A percentile compares a stretch with the other conserved stretches of the same genome.
Conservation (phyloP, 2,888 invertebrate species). For the Lacanobia oleracea region DNA sequence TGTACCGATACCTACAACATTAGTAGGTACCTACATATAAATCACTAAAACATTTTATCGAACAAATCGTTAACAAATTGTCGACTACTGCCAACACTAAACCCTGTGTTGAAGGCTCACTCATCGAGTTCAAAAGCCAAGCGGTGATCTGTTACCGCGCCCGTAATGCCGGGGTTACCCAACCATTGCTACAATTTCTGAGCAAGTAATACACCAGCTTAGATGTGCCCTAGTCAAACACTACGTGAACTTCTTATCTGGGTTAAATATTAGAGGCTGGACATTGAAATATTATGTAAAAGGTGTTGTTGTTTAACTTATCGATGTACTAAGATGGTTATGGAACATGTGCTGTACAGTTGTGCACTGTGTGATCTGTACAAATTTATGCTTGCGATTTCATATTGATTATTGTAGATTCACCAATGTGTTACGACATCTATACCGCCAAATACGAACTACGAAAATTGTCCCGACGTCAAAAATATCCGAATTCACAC, state of each 20-base stretch:
- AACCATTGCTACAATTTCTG: constrained; percentile 76
- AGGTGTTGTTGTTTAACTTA: constrained; percentile 11
- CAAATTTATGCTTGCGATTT: too few species aligned
- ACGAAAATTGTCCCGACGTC: too few species aligned
- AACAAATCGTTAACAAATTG: neutral
- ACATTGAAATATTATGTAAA: constrained; percentile 49
- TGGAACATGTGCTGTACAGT: too few species aligned
- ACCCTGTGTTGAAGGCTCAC: constrained; percentile 84
- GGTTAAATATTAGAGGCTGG: constrained; percentile 51
- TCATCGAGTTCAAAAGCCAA: constrained; percentile 89
- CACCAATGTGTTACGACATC: too few species aligned
- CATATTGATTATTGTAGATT: neutral
- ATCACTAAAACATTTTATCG: neutral
- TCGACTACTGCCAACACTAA: constrained; percentile 60
- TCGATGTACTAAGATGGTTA: neutral
- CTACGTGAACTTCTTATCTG: constrained; percentile 51
- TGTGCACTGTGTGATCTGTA: neutral
- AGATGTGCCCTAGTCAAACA: constrained; percentile 54
- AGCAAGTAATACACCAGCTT: constrained; percentile 42
- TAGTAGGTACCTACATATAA: too few species aligned
- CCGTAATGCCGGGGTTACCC: constrained; percentile 77
- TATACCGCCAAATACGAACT: too few species aligned
- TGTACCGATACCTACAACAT: too few species aligned
- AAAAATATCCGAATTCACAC: too few species aligned
- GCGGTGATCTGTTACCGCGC: constrained; percentile 80